Conservation (phyloP, 2,888 invertebrate genomes). For the Leistus spinibarbis region DNA sequence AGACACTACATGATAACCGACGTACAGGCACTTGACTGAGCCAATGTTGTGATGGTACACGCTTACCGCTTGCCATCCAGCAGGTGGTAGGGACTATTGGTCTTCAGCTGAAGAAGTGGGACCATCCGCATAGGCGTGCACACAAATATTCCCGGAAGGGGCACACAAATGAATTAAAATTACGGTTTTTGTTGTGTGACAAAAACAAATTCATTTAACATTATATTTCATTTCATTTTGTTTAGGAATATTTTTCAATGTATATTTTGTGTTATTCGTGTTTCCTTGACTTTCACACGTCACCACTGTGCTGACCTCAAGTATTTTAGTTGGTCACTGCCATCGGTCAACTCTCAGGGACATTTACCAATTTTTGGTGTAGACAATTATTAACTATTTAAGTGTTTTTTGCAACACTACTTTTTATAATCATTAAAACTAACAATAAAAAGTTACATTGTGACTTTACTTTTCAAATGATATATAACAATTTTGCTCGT, state of each 20-base stretch:
- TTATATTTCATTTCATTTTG: too few relatives aligned
- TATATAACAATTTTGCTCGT: too few relatives aligned
- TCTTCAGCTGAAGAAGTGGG: background rate
- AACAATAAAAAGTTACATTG: background rate
- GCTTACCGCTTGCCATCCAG: background rate
- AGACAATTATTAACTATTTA: background rate
- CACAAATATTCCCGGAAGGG: background rate
- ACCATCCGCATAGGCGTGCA: background rate
- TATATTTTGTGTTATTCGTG: too few relatives aligned
- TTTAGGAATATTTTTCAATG: too few relatives aligned
- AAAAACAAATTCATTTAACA: too few relatives aligned
- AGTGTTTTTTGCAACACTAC: background rate
- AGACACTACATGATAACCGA: background rate
- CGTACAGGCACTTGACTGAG: background rate
- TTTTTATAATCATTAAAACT: background rate
- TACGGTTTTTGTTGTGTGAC: too few relatives aligned
- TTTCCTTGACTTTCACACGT: conserved; percentile 36
- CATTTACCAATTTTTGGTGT: background rate
- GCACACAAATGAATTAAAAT: background rate
- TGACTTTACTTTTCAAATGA: too few relatives aligned
- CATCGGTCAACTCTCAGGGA: conserved; percentile 5
- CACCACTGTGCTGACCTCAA: conserved; percentile 25
- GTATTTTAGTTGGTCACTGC: conserved; percentile 17
- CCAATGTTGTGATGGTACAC: background rate
- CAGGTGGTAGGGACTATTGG: background rate